Evolutionary conservation across 2,797 vertebrate species (phyloP), one percentile per base, ranked within the genome.

Genomic region (Ispidina picta): DNA sequence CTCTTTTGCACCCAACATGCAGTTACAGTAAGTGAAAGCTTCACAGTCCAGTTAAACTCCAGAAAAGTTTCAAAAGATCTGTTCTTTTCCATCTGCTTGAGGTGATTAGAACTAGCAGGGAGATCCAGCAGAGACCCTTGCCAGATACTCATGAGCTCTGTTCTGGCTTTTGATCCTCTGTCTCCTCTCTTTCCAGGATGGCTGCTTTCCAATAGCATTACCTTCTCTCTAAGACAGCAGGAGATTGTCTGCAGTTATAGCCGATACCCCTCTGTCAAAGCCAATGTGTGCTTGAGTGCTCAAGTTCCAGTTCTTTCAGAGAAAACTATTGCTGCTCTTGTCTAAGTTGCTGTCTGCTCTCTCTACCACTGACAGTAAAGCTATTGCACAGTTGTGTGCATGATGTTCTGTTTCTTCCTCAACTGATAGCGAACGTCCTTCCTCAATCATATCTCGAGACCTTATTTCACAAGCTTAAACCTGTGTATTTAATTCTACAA

Each of bases 61-160:
- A 83, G 70, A 74, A 28, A 82, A 68, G 59, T 86, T 88, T 87
- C 55, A 71, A 73, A 87, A 91, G 59, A 92, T 94, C 72, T 94
- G n/a, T 72, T 90, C 89, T 94, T 96, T 95, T 97, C 89, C 89
- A 83, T 96, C 82, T 94, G 89, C 72, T 69, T 83, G 87, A 87
- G 84, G 63, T 94, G 93, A 94, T 94, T 86, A 86, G 88, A 83
- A 62, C 83, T 83, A 95, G 90, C 55, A 87, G 91, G 86, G 83
- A 77, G 94, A 95, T 95, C 92, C 92, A 94, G 91, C 68, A 94
- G 78, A 95, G 84, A 79, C 62, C 48, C 77, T 91, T 89, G 89
- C 93, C 93, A 95, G 91, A 90, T 79, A 75, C 73, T 95, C 80
- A 58, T 93, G 87, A 96, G 88, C 71, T 93, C 86, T 88, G 20